These are phyloP conservation scores for Mylabris sibirica DNA, from an alignment of 2,888 invertebrate species.

Conservation along the genomic window DNA sequence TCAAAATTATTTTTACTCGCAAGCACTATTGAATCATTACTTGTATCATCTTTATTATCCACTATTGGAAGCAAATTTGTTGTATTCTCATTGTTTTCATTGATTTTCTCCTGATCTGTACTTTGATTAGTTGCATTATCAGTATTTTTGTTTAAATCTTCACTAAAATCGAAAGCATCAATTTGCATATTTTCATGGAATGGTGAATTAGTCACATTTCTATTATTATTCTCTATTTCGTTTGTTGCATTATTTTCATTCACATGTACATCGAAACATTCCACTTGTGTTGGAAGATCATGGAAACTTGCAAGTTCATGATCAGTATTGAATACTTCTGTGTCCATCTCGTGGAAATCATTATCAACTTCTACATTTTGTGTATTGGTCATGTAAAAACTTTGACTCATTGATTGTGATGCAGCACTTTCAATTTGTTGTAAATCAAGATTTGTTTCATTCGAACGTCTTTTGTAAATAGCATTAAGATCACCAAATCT, in stretches of 20 bases:
- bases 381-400: conserved; percentile 45
- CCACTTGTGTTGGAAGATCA: conserved; percentile 39
- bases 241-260: no score
- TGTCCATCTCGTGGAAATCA: background rate
- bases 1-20: background rate
- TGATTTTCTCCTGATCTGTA: background rate
- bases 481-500: conserved; percentile 48
- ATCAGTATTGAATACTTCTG: background rate
- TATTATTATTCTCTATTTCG: no score
- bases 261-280: background rate
- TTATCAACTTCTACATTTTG: conserved; percentile 30
- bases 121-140: background rate
- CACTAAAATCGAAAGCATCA: background rate
- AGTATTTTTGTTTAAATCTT: background rate
- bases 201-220: background rate
- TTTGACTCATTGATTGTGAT: conserved; percentile 36
- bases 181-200: background rate
- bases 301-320: conserved; percentile 28
- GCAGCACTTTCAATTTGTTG: background rate
- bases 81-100: no score
- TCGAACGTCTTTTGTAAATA: conserved; percentile 19
- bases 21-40: background rate
- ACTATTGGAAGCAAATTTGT: no score
- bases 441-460: background rate
- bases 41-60: background rate